Evolutionary conservation across 1,140 invertebrate genomes (phyloP).

Genomic region (Sycobia sp.): DNA sequence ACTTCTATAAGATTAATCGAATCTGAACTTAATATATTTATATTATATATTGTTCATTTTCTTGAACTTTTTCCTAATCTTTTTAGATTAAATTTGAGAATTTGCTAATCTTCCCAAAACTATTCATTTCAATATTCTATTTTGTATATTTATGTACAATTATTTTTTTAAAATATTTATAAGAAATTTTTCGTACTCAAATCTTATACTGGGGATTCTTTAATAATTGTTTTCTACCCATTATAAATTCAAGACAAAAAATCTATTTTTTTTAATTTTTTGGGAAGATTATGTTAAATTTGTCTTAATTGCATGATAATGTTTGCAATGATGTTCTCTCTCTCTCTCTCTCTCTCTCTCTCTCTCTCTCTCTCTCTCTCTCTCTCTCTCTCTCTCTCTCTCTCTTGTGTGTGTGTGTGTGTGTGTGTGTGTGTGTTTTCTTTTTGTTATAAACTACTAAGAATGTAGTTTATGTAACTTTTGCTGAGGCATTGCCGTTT

Average conservation of each 20-base stretch:
- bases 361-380: too few relatives aligned
- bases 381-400: too few relatives aligned
- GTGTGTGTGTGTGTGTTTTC: too few relatives aligned
- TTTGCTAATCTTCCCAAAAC: constrained; percentile 20
- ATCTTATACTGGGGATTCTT: not conserved
- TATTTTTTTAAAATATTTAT: constrained; percentile 21
- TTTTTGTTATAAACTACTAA: too few relatives aligned
- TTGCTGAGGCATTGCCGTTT: too few relatives aligned
- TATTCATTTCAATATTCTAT: constrained; percentile 8
- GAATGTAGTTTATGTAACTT: too few relatives aligned
- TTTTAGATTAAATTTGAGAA: constrained; percentile 15
- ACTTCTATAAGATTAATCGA: constrained; percentile 26
- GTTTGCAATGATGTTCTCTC: too few relatives aligned
- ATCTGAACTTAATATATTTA: constrained; percentile 12
- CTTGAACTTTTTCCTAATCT: too few relatives aligned
- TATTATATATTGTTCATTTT: not conserved
- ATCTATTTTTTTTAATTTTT: not conserved
- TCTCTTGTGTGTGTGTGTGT: too few relatives aligned
- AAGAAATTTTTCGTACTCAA: constrained; percentile 11
- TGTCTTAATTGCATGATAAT: constrained; percentile 25
- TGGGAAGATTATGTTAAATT: constrained; percentile 21
- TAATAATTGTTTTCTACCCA: not conserved
- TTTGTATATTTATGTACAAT: constrained; percentile 20
- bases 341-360: too few relatives aligned
- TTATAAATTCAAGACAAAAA: constrained; percentile 7